Conservation (phyloP, 2,797 vertebrate species). For the Coregonus suidteri region DNA sequence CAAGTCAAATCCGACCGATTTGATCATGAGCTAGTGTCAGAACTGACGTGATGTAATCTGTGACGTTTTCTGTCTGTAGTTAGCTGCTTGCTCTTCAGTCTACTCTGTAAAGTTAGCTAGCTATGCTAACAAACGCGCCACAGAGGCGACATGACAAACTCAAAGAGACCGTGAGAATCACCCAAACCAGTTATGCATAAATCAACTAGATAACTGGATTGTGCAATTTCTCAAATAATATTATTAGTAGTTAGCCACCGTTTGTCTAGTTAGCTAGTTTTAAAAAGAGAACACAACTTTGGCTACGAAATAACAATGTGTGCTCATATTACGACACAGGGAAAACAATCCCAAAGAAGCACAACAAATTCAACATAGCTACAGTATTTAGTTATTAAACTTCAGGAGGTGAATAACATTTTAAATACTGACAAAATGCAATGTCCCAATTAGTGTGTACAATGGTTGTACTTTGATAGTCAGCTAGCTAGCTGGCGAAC, state of each 20-base stretch:
- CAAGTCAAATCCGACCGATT: not conserved
- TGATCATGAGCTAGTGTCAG: not conserved
- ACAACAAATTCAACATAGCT: constrained; percentile 1
- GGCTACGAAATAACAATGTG: not conserved
- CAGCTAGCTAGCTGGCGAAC: not conserved
- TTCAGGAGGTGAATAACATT: not conserved
- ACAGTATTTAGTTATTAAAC: not conserved
- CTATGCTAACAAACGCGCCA: not conserved
- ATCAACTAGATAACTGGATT: not conserved
- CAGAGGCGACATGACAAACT: not conserved
- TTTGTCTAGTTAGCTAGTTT: not conserved
- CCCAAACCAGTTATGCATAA: not conserved
- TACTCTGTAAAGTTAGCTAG: not conserved
- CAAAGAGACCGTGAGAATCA: not conserved
- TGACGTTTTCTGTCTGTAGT: not conserved
- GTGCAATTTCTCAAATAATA: not conserved
- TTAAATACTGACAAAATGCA: not conserved
- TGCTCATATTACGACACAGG: not conserved
- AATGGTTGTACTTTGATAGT: not conserved
- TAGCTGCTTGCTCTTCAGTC: not conserved
- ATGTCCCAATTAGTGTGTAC: too few species aligned
- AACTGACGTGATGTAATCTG: not conserved
- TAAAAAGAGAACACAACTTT: not conserved
- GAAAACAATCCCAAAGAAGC: not conserved
- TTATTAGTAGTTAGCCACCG: not conserved